phyloP scores from a whole-genome alignment of 2,797 vertebrate genomes.

The Corythornis leucogaster region DNA sequence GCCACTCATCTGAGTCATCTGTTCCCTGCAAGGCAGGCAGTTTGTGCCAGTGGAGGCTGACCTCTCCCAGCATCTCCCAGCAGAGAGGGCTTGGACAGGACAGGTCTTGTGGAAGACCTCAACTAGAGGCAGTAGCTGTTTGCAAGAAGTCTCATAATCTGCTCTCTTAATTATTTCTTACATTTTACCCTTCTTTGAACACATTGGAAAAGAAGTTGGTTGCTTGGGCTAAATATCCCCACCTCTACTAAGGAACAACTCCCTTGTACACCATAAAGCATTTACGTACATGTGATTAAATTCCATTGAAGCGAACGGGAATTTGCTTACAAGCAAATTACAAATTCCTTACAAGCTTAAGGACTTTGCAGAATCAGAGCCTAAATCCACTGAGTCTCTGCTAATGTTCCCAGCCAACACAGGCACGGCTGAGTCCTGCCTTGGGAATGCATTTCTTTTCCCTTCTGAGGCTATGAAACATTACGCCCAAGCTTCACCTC shows the following conservation, averaged over 20 bases:
- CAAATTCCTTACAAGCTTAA: slow-evolving; percentile 64
- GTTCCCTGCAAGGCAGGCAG: not conserved
- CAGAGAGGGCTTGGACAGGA: not conserved
- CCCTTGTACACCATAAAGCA: not conserved
- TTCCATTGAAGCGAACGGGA: not conserved
- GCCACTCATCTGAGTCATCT: not conserved
- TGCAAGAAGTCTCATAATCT: not conserved
- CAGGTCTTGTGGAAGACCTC: not conserved
- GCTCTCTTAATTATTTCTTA: not conserved
- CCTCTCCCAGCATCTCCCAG: not conserved
- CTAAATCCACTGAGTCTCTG: slow-evolving; percentile 44
- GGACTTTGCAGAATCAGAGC: slow-evolving; percentile 49
- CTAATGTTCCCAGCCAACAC: not conserved
- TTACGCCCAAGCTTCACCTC: not conserved
- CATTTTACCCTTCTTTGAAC: not conserved
- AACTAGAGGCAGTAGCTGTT: not conserved
- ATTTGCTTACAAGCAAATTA: slow-evolving; percentile 64
- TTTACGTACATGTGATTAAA: slow-evolving; percentile 26
- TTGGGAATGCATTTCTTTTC: slow-evolving; percentile 44
- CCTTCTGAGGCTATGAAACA: slow-evolving; percentile 18
- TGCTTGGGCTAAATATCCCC: not conserved
- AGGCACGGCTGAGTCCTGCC: not conserved
- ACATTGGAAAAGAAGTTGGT: not conserved
- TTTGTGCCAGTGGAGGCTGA: not conserved
- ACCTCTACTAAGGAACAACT: not conserved